phyloP scores from a whole-genome alignment of 2,888 invertebrate genomes.

The Archaeoteleia sp. region DNA sequence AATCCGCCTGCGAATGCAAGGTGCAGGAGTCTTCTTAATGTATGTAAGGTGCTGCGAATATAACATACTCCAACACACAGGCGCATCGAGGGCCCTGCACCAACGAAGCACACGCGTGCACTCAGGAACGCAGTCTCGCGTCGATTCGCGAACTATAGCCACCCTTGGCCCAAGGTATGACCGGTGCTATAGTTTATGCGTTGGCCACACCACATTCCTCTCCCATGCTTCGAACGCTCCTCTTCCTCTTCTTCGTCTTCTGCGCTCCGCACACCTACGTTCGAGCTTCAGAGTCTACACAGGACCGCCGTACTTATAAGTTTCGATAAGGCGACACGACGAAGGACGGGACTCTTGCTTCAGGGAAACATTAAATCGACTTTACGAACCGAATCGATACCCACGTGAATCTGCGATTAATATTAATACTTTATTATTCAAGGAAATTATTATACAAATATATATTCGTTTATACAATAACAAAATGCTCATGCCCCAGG shows the following conservation, averaged over 20 bases:
- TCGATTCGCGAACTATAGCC: slow-evolving; percentile 69
- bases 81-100: too few relatives aligned
- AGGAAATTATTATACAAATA: too few relatives aligned
- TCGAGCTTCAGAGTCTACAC: slow-evolving; percentile 40
- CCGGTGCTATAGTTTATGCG: slow-evolving; percentile 72
- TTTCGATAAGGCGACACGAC: slow-evolving; percentile 51
- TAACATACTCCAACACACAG: slow-evolving; percentile 28
- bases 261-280: slow-evolving; percentile 50
- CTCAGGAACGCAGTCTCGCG: too few relatives aligned
- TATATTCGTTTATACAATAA: too few relatives aligned
- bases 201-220: slow-evolving; percentile 74
- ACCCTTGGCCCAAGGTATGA: slow-evolving; percentile 66
- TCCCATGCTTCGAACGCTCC: slow-evolving; percentile 70
- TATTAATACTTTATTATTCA: slow-evolving; percentile 4
- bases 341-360: slow-evolving; percentile 39
- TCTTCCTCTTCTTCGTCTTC: slow-evolving; percentile 57
- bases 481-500: too few relatives aligned
- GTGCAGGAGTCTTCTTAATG: slow-evolving; percentile 26
- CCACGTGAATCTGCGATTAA: slow-evolving; percentile 17
- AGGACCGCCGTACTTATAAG: slow-evolving; percentile 45
- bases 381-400: slow-evolving; percentile 11
- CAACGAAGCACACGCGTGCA: slow-evolving; percentile 27
- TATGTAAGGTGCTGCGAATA: slow-evolving; percentile 34
- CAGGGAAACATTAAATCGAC: slow-evolving; percentile 36
- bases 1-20: slow-evolving; percentile 1